Percentiles rank a stretch among this genome's conserved stretches.
phyloP scores from a whole-genome alignment of 2,888 invertebrate species.

The Aspidapion aeneum region DNA sequence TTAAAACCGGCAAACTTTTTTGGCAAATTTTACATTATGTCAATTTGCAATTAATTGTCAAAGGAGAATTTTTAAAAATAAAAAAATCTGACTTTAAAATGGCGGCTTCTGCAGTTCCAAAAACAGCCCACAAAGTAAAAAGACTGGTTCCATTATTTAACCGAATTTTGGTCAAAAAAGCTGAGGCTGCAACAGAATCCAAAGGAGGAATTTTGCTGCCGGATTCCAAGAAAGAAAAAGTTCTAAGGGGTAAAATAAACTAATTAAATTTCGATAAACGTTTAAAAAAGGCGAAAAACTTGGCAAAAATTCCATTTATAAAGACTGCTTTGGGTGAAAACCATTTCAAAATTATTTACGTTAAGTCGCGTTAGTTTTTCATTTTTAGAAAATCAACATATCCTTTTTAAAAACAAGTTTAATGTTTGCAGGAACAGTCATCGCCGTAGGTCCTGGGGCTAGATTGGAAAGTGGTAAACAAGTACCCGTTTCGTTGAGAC shows the following conservation, averaged over 20 bases:
- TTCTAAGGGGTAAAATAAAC: slow-evolving; percentile 18
- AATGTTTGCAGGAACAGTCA: slow-evolving; percentile 30
- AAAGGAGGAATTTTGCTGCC: slow-evolving; percentile 38
- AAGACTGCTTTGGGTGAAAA: too few species aligned
- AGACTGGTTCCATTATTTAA: slow-evolving; percentile 34
- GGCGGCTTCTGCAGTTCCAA: slow-evolving; percentile 14
- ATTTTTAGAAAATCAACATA: background rate
- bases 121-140: slow-evolving; percentile 25
- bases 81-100: too few species aligned
- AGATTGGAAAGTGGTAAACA: slow-evolving; percentile 65
- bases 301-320: too few species aligned
- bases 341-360: background rate
- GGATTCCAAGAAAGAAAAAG: slow-evolving; percentile 27
- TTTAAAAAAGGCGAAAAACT: background rate
- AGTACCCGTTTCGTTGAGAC: slow-evolving; percentile 72
- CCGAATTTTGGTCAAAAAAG: slow-evolving; percentile 34
- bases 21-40: too few species aligned
- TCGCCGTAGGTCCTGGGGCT: slow-evolving; percentile 37
- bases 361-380: background rate
- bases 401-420: too few species aligned
- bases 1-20: too few species aligned
- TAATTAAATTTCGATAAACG: too few species aligned
- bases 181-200: slow-evolving; percentile 29
- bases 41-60: too few species aligned
- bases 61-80: background rate